Evolutionary conservation across 2,113 vertebrate species (phyloP).

Genomic region (Oplegnathus fasciatus): DNA sequence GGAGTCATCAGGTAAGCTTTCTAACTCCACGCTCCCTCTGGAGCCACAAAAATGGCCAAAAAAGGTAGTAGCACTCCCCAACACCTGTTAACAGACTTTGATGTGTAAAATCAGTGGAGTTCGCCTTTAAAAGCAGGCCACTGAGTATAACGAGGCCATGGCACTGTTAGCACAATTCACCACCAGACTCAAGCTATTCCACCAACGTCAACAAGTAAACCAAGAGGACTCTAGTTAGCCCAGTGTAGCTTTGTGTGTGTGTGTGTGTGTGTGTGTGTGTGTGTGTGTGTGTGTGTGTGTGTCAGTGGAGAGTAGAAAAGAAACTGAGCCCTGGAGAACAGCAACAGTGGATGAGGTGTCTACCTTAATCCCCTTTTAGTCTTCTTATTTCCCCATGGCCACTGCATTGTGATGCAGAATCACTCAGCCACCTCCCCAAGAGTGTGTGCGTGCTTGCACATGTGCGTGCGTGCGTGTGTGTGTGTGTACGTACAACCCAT

Average conservation of each 20-base stretch:
- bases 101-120: neutral
- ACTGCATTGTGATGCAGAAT: slow-evolving; percentile 80
- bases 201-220: neutral
- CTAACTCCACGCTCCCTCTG: neutral
- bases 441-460: slow-evolving; percentile 3
- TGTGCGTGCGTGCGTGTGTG: slow-evolving; percentile 19
- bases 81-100: neutral
- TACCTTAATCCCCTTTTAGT: slow-evolving; percentile 75
- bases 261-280: slow-evolving; percentile 22
- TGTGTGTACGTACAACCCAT: slow-evolving; percentile 55
- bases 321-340: slow-evolving; percentile 48
- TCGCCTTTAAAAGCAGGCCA: neutral
- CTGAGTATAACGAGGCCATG: slow-evolving; percentile 8
- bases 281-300: slow-evolving; percentile 15
- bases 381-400: slow-evolving; percentile 64
- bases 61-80: neutral
- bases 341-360: slow-evolving; percentile 70
- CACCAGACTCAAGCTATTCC: slow-evolving; percentile 23
- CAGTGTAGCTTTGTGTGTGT: neutral
- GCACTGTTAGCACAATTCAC: slow-evolving; percentile 5
- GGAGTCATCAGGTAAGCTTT: neutral
- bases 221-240: slow-evolving; percentile 19
- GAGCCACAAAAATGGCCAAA: neutral
- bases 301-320: slow-evolving; percentile 15
- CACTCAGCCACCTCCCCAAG: slow-evolving; percentile 62